Evolutionary conservation across 1,140 invertebrate species (phyloP).

Genomic region (honey bee (Apis mellifera)): Amel_HAv3.1 CM009932.2:11522001-11522500

Average conservation of each 20-base stretch:
- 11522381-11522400: conserved; percentile 67
- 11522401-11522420: conserved; percentile 67
- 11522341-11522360: conserved; percentile 41
- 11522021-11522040: conserved; percentile 38
- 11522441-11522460: conserved; percentile 48
- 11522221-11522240: background rate
- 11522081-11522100: background rate
- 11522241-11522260: conserved; percentile 29
- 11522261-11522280: conserved; percentile 25
- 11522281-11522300: conserved; percentile 49
- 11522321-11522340: conserved; percentile 40
- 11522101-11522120: conserved; percentile 32
- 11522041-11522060: conserved; percentile 47
- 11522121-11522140: conserved; percentile 13
- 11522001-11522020: conserved; percentile 23
- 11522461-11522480: too few species aligned
- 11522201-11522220: background rate
- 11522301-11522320: conserved; percentile 49
- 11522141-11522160: background rate
- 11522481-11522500: background rate
- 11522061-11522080: conserved; percentile 33
- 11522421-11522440: conserved; percentile 69
- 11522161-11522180: too few species aligned
- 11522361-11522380: conserved; percentile 46
- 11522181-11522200: background rate